phyloP scores from a whole-genome alignment of 2,888 invertebrate species.

The Apodemia duryi region DNA sequence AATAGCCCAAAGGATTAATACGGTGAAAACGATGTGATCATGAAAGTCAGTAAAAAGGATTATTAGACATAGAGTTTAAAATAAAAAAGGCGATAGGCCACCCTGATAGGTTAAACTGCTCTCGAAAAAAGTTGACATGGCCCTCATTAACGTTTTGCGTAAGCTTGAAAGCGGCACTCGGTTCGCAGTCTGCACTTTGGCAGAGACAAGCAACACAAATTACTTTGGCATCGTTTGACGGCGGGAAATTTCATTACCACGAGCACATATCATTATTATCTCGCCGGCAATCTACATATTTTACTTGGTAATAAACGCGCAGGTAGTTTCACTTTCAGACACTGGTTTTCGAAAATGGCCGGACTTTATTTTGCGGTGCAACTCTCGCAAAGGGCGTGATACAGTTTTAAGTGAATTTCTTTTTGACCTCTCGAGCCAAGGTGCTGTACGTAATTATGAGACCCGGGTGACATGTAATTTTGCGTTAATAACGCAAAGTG shows the following conservation, averaged over 20 bases:
- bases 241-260: slow-evolving; percentile 80
- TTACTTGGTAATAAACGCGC: slow-evolving; percentile 76
- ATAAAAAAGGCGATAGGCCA: neutral
- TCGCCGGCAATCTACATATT: slow-evolving; percentile 77
- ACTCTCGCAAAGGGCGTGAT: slow-evolving; percentile 71
- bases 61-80: neutral
- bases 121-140: slow-evolving; percentile 51
- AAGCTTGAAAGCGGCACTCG: slow-evolving; percentile 78
- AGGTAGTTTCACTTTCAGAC: slow-evolving; percentile 77
- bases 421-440: slow-evolving; percentile 76
- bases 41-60: neutral
- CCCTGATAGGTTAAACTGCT: slow-evolving; percentile 7
- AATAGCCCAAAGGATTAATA: too few species aligned
- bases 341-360: slow-evolving; percentile 78
- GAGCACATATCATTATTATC: slow-evolving; percentile 80
- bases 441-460: slow-evolving; percentile 65
- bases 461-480: slow-evolving; percentile 63
- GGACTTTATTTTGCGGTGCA: slow-evolving; percentile 61
- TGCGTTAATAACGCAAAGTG: slow-evolving; percentile 63
- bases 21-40: too few species aligned
- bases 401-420: slow-evolving; percentile 79
- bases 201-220: slow-evolving; percentile 77
- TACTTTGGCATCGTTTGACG: slow-evolving; percentile 80
- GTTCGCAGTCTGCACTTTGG: slow-evolving; percentile 42
- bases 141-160: slow-evolving; percentile 74